Evolutionary conservation across 2,888 invertebrate species (phyloP).

Genomic region (Drosophila helvetica): DNA sequence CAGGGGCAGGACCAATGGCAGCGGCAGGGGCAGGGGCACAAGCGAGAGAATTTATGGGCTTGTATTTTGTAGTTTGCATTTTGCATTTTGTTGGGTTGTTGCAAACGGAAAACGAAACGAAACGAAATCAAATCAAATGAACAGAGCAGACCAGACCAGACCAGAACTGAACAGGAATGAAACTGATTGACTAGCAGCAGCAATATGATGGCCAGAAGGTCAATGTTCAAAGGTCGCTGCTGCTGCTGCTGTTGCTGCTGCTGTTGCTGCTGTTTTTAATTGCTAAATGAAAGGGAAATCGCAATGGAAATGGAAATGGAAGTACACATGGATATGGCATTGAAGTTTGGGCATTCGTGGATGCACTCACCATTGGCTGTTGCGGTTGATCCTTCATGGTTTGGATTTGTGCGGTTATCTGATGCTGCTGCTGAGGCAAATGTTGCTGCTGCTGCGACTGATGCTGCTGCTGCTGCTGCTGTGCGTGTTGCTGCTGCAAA

Average conservation of each 20-base stretch:
- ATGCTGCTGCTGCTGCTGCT: conserved; percentile 70
- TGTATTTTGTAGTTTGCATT: conserved; percentile 39
- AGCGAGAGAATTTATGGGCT: conserved; percentile 34
- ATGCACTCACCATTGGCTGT: conserved; percentile 83
- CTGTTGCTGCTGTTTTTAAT: conserved; percentile 38
- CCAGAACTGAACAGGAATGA: conserved; percentile 14
- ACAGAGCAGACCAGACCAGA: too few relatives aligned
- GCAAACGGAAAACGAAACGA: conserved; percentile 48
- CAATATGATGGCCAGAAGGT: conserved; percentile 52
- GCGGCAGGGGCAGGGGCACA: conserved; percentile 18
- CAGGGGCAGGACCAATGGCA: conserved; percentile 16
- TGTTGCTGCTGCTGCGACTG: conserved; percentile 79
- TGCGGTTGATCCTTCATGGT: conserved; percentile 85
- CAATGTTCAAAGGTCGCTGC: conserved; percentile 51
- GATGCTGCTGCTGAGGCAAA: conserved; percentile 81
- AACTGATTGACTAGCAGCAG: conserved; percentile 48
- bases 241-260: conserved; percentile 7
- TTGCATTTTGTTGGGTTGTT: conserved; percentile 20
- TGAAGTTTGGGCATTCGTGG: neutral
- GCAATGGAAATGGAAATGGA: conserved; percentile 7
- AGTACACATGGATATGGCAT: too few relatives aligned
- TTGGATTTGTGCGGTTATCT: conserved; percentile 84
- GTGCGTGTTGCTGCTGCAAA: conserved; percentile 70
- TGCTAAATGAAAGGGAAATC: conserved; percentile 33
- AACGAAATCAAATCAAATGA: conserved; percentile 40